Percentiles rank a stretch among this genome's conserved stretches.
Conservation (phyloP, 2,888 invertebrate species). For the Gymnocheta viridis region DNA sequence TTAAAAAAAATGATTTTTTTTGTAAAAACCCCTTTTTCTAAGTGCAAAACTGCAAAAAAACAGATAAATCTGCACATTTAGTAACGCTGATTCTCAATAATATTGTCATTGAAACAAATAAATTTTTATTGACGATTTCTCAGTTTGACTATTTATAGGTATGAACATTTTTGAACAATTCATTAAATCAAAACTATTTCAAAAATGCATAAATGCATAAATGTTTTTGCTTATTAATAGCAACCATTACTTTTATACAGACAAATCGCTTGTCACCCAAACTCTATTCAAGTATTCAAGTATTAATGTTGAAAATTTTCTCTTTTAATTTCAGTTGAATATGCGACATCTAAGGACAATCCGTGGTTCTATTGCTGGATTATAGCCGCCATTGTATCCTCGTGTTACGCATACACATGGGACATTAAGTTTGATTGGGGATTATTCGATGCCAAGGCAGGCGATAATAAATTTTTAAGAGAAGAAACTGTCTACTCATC, state of each 20-base stretch:
- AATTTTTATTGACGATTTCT: too few species aligned
- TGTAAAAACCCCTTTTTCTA: too few species aligned
- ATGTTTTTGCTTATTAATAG: neutral
- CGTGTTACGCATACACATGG: slow-evolving; percentile 92
- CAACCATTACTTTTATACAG: neutral
- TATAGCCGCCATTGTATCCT: slow-evolving; percentile 86
- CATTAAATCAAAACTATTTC: neutral
- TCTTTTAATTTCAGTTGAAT: slow-evolving; percentile 73
- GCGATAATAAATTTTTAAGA: slow-evolving; percentile 88
- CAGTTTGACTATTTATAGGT: neutral
- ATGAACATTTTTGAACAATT: neutral
- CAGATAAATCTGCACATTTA: too few species aligned
- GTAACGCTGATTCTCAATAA: too few species aligned
- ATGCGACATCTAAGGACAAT: slow-evolving; percentile 83
- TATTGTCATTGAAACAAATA: too few species aligned
- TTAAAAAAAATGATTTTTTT: too few species aligned
- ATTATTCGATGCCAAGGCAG: slow-evolving; percentile 88
- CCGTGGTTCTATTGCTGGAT: slow-evolving; percentile 89
- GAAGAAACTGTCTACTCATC: slow-evolving; percentile 92
- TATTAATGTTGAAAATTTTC: neutral
- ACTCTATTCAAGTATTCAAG: neutral
- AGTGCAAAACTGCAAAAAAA: too few species aligned
- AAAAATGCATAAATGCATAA: neutral
- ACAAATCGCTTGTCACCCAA: neutral
- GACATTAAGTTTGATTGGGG: slow-evolving; percentile 96